Evolutionary conservation across 2,888 invertebrate genomes (phyloP).

Genomic region (Leuctra nigra): DNA sequence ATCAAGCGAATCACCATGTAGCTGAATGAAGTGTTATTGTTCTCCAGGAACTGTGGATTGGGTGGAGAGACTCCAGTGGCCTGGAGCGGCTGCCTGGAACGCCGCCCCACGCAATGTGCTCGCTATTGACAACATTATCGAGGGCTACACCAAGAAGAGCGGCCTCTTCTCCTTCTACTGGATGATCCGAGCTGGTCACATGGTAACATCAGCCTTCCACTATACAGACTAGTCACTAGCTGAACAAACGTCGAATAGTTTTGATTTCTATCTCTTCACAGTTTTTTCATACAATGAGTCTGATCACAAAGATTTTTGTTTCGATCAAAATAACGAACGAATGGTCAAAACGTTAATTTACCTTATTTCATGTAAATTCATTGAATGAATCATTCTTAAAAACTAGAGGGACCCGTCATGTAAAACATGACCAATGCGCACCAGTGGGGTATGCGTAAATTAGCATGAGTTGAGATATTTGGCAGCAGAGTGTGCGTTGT

Average conservation of each 20-base stretch:
- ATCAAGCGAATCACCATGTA: not conserved
- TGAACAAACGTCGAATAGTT: not conserved
- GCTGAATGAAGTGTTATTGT: not conserved
- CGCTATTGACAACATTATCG: constrained; percentile 52
- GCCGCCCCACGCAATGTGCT: constrained; percentile 49
- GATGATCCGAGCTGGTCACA: constrained; percentile 73
- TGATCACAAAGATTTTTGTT: too few species aligned
- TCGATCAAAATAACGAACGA: too few species aligned
- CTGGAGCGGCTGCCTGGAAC: constrained; percentile 51
- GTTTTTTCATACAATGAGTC: too few species aligned
- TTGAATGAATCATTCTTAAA: too few species aligned
- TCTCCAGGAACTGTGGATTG: constrained; percentile 61
- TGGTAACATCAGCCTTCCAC: constrained; percentile 46
- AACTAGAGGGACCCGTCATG: too few species aligned
- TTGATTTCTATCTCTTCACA: too few species aligned
- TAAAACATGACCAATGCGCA: too few species aligned
- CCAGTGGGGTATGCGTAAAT: too few species aligned
- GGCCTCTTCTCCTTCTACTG: constrained; percentile 69
- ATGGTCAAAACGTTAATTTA: too few species aligned
- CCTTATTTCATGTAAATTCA: too few species aligned
- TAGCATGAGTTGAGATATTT: too few species aligned
- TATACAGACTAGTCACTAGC: not conserved
- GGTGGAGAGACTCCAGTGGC: constrained; percentile 65
- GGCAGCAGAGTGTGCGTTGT: too few species aligned
- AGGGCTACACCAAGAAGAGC: constrained; percentile 64